Conservation (phyloP, 2,888 invertebrate species). For the Melieria omissa region DNA sequence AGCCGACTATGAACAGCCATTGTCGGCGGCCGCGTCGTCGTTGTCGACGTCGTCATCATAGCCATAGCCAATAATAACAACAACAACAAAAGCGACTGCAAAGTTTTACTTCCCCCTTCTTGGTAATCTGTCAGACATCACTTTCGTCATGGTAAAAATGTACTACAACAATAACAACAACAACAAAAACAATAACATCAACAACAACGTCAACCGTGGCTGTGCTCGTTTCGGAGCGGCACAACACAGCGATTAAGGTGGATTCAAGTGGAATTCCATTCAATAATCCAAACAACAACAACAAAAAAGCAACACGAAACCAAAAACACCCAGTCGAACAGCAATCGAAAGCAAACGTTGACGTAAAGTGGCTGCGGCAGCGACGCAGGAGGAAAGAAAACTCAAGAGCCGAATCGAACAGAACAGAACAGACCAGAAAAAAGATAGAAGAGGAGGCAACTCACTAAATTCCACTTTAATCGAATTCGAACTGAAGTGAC, state of each 20-base stretch:
- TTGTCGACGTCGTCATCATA: slow-evolving; percentile 6
- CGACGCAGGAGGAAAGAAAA: slow-evolving; percentile 3
- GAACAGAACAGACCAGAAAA: slow-evolving; percentile 9
- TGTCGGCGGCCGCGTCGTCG: neutral
- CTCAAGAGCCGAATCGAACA: slow-evolving; percentile 10
- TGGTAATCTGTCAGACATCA: slow-evolving; percentile 44
- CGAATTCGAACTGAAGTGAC: slow-evolving; percentile 35
- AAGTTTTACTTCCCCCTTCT: neutral
- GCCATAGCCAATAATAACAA: slow-evolving; percentile 1
- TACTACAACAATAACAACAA: slow-evolving; percentile 15
- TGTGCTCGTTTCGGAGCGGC: neutral
- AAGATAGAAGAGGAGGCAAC: slow-evolving; percentile 29
- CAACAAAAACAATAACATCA: slow-evolving; percentile 22
- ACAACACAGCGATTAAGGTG: slow-evolving; percentile 42
- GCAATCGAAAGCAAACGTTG: neutral
- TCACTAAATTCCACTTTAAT: slow-evolving; percentile 44
- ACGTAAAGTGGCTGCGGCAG: neutral
- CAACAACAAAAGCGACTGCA: neutral
- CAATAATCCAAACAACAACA: slow-evolving; percentile 36
- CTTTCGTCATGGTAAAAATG: slow-evolving; percentile 35
- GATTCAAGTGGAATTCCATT: slow-evolving; percentile 44
- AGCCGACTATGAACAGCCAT: neutral
- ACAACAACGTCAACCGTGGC: slow-evolving; percentile 5
- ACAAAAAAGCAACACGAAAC: neutral
- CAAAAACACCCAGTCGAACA: slow-evolving; percentile 9